phyloP scores from a whole-genome alignment of 2,888 invertebrate species.

The Ferrisia virgata region DNA sequence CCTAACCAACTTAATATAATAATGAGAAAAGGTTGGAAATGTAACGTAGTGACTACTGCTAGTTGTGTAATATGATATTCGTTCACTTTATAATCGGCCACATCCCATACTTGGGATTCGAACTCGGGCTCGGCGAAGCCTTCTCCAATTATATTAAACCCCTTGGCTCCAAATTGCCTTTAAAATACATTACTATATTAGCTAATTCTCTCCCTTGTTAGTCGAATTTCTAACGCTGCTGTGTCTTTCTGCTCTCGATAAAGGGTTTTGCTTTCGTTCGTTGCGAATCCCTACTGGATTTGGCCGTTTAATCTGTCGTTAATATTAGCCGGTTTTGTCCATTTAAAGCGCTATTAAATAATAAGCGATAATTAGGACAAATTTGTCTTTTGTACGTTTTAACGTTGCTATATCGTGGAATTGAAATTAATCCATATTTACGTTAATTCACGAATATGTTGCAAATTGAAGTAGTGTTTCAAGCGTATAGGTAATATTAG shows the following conservation, averaged over 20 bases:
- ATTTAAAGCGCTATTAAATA: constrained; percentile 43
- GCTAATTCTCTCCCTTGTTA: constrained; percentile 45
- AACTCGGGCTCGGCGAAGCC: constrained; percentile 39
- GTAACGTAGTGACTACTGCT: constrained; percentile 38
- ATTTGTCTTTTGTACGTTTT: constrained; percentile 5
- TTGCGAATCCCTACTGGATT: constrained; percentile 34
- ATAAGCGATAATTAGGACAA: constrained; percentile 26
- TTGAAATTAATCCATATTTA: background rate
- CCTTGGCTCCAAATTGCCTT: constrained; percentile 45
- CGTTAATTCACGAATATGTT: background rate
- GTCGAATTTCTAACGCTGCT: constrained; percentile 23
- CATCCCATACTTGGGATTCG: constrained; percentile 41
- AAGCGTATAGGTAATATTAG: no score
- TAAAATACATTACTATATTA: constrained; percentile 46
- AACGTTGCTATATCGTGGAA: background rate
- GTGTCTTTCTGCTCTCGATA: constrained; percentile 33
- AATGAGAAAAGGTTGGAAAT: constrained; percentile 45
- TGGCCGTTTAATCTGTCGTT: constrained; percentile 43
- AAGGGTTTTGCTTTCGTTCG: constrained; percentile 34
- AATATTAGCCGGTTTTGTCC: constrained; percentile 38
- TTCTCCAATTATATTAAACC: constrained; percentile 46
- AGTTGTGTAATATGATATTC: constrained; percentile 45
- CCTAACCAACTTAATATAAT: constrained; percentile 46
- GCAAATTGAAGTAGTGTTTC: background rate
- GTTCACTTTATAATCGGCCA: constrained; percentile 45